Evolutionary conservation across 2,888 invertebrate genomes (phyloP).

Genomic region (Onthophagus sagittarius): DNA sequence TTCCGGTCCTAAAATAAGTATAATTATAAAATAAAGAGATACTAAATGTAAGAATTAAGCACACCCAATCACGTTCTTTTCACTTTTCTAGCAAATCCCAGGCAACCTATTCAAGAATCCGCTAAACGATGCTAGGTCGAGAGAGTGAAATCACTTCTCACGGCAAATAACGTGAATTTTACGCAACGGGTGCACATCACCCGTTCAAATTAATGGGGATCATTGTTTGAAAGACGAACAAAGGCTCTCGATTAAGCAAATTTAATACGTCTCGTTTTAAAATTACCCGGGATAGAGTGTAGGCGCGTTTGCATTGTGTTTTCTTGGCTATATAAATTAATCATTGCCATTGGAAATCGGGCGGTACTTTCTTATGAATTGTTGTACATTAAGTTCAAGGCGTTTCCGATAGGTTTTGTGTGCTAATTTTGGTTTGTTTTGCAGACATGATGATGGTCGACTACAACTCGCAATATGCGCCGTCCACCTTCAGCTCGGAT

Average conservation of each 20-base stretch:
- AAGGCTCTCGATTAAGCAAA: not conserved
- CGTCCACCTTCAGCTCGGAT: slow-evolving; percentile 44
- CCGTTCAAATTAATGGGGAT: not conserved
- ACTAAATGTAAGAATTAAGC: not conserved
- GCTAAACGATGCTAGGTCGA: not conserved
- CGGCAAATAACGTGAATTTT: not conserved
- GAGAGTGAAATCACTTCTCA: not conserved
- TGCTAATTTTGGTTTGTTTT: not conserved
- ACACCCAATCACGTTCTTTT: not conserved
- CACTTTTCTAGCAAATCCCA: not conserved
- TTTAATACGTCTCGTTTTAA: not conserved
- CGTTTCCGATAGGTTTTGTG: not conserved
- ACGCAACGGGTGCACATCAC: not conserved
- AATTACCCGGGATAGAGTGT: not conserved
- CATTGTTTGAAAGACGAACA: not conserved
- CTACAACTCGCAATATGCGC: slow-evolving; percentile 39
- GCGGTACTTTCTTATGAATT: not conserved
- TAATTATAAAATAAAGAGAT: not conserved
- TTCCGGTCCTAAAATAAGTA: no score
- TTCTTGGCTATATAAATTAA: not conserved
- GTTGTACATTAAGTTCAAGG: not conserved
- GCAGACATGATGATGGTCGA: slow-evolving; percentile 38
- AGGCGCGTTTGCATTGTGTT: not conserved
- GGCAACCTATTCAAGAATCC: not conserved
- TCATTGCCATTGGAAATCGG: not conserved